A percentile compares a stretch with the other conserved stretches of the same genome.
Evolutionary conservation across 2,113 vertebrate genomes (phyloP).

Genomic region (Setophaga coronata): DNA sequence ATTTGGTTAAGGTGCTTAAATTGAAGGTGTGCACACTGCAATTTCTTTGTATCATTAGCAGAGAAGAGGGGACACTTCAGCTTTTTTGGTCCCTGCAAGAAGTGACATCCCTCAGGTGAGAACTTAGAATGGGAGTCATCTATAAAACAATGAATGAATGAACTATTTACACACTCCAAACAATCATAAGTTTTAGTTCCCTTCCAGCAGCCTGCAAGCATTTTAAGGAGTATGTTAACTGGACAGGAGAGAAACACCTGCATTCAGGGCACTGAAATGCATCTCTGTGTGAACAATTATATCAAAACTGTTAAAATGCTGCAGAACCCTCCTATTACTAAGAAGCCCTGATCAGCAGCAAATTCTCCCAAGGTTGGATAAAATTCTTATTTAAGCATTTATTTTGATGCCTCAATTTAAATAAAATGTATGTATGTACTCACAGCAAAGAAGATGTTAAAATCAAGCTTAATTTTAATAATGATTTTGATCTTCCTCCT

Average conservation of each 20-base stretch:
- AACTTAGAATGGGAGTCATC: background rate
- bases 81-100: rapidly evolving
- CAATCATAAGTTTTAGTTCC: background rate
- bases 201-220: background rate
- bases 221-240: background rate
- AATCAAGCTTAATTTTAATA: background rate
- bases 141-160: background rate
- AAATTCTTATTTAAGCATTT: background rate
- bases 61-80: background rate
- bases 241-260: background rate
- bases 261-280: background rate
- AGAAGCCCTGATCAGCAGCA: background rate
- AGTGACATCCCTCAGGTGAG: background rate
- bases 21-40: too few species aligned
- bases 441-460: background rate
- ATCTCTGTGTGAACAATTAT: background rate
- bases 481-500: background rate
- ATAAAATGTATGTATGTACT: background rate
- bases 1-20: background rate
- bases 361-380: background rate
- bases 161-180: background rate
- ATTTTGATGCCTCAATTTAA: background rate
- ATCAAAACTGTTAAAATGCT: background rate
- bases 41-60: background rate
- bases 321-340: background rate